Evolutionary conservation across 2,888 invertebrate genomes (phyloP), one percentile per base, ranked within the genome.

Genomic region (Baccha elongata): DNA sequence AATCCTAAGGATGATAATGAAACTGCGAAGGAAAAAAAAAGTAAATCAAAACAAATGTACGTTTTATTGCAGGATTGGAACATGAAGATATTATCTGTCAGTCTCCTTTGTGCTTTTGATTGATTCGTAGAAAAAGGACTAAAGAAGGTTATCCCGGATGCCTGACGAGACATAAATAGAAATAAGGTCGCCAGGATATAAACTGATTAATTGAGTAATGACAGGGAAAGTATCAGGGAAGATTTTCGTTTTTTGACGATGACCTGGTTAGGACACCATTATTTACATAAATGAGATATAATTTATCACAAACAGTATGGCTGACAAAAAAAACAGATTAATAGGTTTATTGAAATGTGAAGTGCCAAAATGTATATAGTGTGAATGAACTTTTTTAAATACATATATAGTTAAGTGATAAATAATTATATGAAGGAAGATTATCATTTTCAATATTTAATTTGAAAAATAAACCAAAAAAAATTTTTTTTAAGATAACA

Each of bases 121-220:
- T 69, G 75, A 80, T 74, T 73, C 40, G 15, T 29, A 21, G 10
- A 32, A 37, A 55, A 44, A 73, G 8, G 11, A 21, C 4, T 7
- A n/a, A 26, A 19, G 2, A 11, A 1, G 10, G 6, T 26, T 17
- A 52, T 37, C 42, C 32, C 29, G 46, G 48, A 46, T 40, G 19
- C 15, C 42, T 46, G 17, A 32, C 19, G 42, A 19, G 23, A 29
- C n/a, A 15, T 26, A 29, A 53, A 40, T 21, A 35, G n/a, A 17
- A 46, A 32, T 53, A 8, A 69, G 40, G 40, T 50, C 55, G 58
- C 29, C n/a, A 19, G 29, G n/a, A 29, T 13, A 3, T 48, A 10
- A 44, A 37, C 23, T 55, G 64, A 76, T 44, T 48, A 76, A 37
- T 64, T 76, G 76, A 76, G 71, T 55, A 55, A 71, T 71, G 46